A percentile compares a stretch with the other conserved stretches of the same genome.
These are phyloP conservation scores for Montipora cactus DNA, from an alignment of 64 coral and sea anemone species.

Conservation along the genomic window DNA sequence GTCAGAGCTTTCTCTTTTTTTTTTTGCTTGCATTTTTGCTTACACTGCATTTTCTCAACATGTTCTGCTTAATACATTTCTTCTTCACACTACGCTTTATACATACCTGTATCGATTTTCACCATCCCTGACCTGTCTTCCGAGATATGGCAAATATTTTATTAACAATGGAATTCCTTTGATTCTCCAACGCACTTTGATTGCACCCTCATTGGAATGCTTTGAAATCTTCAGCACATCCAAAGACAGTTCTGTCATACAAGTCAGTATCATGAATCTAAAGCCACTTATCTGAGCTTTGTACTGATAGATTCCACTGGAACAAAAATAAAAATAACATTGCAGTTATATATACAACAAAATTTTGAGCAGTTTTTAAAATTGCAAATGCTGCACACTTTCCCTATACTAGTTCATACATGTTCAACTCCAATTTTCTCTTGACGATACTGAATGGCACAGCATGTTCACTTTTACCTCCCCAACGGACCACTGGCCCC, in stretches of 20 bases:
- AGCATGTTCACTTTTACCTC: no score
- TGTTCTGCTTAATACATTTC: no score
- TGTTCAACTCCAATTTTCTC: no score
- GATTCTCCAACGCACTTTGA: conserved; percentile 96
- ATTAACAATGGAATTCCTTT: conserved; percentile 87
- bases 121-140: conserved; percentile 47
- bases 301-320: conserved; percentile 85
- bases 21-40: no score
- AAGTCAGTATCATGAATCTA: conserved; percentile 46
- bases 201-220: conserved; percentile 71
- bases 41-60: no score
- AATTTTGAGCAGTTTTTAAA: no score
- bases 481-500: no score
- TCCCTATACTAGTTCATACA: no score
- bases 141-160: conserved; percentile 55
- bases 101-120: conserved; percentile 14
- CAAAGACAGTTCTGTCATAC: conserved; percentile 76
- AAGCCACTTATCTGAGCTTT: conserved; percentile 64
- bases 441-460: no score
- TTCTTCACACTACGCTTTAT: no score
- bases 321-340: background rate
- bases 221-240: conserved; percentile 96
- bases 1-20: no score
- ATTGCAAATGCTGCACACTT: background rate
- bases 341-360: no score